Conservation (phyloP, 1,140 invertebrate species). For the Eufriesea mexicana region DNA sequence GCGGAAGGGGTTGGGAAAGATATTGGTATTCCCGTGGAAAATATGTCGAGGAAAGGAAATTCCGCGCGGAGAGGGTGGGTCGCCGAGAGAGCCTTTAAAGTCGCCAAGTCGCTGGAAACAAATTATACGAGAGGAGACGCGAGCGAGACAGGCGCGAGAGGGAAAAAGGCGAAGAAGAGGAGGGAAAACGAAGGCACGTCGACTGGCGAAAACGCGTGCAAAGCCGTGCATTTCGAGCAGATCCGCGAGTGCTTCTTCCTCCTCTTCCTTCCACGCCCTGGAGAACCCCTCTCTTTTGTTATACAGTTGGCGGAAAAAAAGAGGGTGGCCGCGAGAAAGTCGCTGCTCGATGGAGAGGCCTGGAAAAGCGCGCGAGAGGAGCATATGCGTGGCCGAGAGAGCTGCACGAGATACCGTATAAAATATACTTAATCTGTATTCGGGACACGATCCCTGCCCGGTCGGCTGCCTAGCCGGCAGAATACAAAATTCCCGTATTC, state of each 20-base stretch:
- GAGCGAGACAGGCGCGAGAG: neutral
- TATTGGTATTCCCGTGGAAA: constrained; percentile 60
- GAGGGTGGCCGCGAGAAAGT: neutral
- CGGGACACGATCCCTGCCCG: constrained; percentile 76
- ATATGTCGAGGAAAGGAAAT: constrained; percentile 56
- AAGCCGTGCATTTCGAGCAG: constrained; percentile 47
- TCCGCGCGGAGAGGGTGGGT: constrained; percentile 8
- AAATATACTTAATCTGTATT: constrained; percentile 81
- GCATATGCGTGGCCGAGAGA: constrained; percentile 38
- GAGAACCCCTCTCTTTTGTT: constrained; percentile 18
- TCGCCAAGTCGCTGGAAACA: constrained; percentile 61
- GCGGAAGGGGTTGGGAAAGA: neutral
- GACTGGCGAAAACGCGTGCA: constrained; percentile 16
- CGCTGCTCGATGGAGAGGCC: no score
- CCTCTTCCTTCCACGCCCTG: neutral
- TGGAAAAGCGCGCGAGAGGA: constrained; percentile 14
- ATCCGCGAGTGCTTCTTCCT: constrained; percentile 23
- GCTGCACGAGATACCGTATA: constrained; percentile 59
- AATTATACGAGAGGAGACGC: constrained; percentile 53
- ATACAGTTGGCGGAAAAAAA: neutral
- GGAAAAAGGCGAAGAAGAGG: neutral
- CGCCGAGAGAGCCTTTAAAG: constrained; percentile 49
- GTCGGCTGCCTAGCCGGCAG: constrained; percentile 73
- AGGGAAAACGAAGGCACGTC: neutral
- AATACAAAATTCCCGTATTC: constrained; percentile 83